phyloP scores from a whole-genome alignment of 2,888 invertebrate species.

The Andrena marginata region DNA sequence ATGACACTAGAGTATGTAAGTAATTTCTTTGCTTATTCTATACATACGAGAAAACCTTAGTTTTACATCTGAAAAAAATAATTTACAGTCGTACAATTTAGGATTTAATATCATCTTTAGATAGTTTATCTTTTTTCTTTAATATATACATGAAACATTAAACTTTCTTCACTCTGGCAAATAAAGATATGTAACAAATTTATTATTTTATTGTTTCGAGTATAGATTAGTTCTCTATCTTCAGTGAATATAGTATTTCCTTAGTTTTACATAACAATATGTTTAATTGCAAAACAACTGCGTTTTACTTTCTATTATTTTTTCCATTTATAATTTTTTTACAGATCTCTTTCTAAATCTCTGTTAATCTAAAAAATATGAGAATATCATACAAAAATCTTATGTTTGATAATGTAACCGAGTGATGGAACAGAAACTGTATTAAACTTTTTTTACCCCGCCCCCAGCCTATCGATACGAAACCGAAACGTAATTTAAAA shows the following conservation, averaged over 20 bases:
- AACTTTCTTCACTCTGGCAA: slow-evolving; percentile 27
- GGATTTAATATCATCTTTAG: slow-evolving; percentile 34
- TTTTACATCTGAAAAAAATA: slow-evolving; percentile 35
- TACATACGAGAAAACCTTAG: slow-evolving; percentile 33
- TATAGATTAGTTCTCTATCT: slow-evolving; percentile 37
- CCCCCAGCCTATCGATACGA: slow-evolving; percentile 24
- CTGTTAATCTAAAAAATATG: slow-evolving; percentile 10
- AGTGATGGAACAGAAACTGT: slow-evolving; percentile 17
- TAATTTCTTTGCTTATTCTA: slow-evolving; percentile 35
- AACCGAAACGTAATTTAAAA: slow-evolving; percentile 23
- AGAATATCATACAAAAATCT: slow-evolving; percentile 33
- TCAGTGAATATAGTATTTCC: slow-evolving; percentile 30
- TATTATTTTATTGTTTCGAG: slow-evolving; percentile 22
- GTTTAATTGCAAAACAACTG: slow-evolving; percentile 36
- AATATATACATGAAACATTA: slow-evolving; percentile 57
- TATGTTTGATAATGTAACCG: slow-evolving; percentile 23
- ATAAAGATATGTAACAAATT: slow-evolving; percentile 57
- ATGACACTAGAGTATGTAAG: slow-evolving; percentile 46
- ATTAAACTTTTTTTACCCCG: not conserved
- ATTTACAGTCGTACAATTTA: slow-evolving; percentile 46
- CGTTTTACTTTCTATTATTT: slow-evolving; percentile 28
- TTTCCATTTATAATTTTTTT: slow-evolving; percentile 30
- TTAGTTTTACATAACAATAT: slow-evolving; percentile 33
- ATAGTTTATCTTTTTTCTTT: slow-evolving; percentile 31
- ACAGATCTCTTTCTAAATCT: slow-evolving; percentile 19